Percentiles rank a stretch among this genome's conserved stretches.
Conservation (phyloP, 2,113 vertebrate genomes). For the Rhipidura dahli region DNA sequence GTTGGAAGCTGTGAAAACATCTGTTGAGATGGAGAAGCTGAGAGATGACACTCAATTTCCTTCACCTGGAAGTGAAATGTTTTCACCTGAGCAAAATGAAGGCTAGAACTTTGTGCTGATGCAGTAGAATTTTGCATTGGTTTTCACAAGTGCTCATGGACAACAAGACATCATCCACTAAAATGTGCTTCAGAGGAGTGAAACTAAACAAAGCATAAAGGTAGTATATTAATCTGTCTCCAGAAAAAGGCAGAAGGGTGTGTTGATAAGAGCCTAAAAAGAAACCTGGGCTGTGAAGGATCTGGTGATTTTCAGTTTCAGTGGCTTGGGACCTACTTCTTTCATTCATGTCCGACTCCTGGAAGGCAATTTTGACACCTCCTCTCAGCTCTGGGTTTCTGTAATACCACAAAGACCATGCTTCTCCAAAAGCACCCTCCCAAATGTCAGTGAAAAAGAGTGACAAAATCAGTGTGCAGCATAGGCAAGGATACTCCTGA, state of each 20-base stretch:
- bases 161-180: neutral
- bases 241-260: neutral
- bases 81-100: neutral
- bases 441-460: neutral
- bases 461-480: accelerated
- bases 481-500: neutral
- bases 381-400: neutral
- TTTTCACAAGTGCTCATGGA: accelerated
- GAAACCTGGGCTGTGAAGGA: neutral
- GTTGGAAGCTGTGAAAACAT: neutral
- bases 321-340: neutral
- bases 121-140: neutral
- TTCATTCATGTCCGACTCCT: neutral
- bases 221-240: neutral
- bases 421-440: neutral
- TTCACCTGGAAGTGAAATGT: neutral
- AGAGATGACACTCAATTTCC: neutral
- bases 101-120: neutral
- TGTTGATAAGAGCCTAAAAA: neutral
- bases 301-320: neutral
- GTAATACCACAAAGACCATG: neutral
- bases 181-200: neutral
- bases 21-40: neutral
- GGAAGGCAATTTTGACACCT: neutral
- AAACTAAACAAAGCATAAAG: neutral